These are phyloP conservation scores for Proales similis DNA, from an alignment of 1,140 invertebrate species.

Conservation along the genomic window DNA sequence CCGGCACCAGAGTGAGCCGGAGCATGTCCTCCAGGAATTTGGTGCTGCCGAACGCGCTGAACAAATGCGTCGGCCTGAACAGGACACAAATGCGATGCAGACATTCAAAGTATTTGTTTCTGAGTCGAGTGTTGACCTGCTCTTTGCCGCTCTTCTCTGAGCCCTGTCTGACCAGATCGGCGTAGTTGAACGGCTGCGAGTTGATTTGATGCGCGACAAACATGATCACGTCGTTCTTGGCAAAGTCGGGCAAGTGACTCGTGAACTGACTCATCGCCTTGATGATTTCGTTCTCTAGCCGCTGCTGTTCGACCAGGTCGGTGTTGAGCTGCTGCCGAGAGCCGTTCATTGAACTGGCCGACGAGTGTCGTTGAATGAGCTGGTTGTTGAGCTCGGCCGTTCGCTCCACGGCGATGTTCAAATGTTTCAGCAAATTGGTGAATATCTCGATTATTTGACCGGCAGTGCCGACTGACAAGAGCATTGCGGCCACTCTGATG, in stretches of 20 bases:
- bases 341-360: no score
- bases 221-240: slow-evolving; percentile 23
- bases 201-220: slow-evolving; percentile 26
- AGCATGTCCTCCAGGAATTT: slow-evolving; percentile 27
- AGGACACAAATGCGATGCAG: slow-evolving; percentile 18
- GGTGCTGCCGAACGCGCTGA: slow-evolving; percentile 12
- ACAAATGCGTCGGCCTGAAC: slow-evolving; percentile 9
- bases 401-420: slow-evolving; percentile 20
- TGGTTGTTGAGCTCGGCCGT: slow-evolving; percentile 6
- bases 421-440: slow-evolving; percentile 27
- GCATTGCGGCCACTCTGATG: slow-evolving; percentile 27
- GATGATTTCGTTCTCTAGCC: slow-evolving; percentile 17
- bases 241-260: slow-evolving; percentile 13
- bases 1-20: slow-evolving; percentile 11
- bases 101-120: slow-evolving; percentile 27
- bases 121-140: background rate
- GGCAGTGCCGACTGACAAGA: slow-evolving; percentile 24
- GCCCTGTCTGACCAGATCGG: background rate
- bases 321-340: background rate
- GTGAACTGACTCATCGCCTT: slow-evolving; percentile 33
- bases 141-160: slow-evolving; percentile 4
- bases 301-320: background rate
- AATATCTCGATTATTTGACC: slow-evolving; percentile 37
- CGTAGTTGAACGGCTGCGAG: slow-evolving; percentile 14
- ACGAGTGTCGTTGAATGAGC: background rate